Evolutionary conservation across 2,888 invertebrate genomes (phyloP).

Genomic region (Gari tellinella): DNA sequence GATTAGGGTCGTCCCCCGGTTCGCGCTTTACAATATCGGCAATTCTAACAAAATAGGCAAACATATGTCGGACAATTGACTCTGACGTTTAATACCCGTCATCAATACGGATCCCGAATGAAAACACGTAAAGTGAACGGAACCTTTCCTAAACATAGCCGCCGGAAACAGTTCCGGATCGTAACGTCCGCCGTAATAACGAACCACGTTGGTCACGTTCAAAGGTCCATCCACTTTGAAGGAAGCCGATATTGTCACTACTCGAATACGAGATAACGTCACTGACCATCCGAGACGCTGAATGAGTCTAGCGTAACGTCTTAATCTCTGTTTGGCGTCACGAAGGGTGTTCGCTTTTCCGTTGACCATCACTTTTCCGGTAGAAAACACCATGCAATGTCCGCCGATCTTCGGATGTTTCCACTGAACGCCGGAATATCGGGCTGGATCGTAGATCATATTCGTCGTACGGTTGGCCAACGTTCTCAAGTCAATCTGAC

Average conservation of each 20-base stretch:
- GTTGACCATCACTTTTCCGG: conserved; percentile 10
- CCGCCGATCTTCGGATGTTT: conserved; percentile 13
- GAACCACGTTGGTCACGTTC: background rate
- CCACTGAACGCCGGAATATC: conserved; percentile 15
- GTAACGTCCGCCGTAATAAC: background rate
- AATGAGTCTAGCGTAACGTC: conserved; percentile 12
- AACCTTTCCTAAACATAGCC: too few species aligned
- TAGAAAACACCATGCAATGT: background rate
- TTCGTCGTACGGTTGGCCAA: conserved; percentile 3
- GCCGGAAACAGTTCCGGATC: too few species aligned
- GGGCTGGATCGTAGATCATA: conserved; percentile 2
- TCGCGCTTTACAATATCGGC: too few species aligned
- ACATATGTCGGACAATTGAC: too few species aligned
- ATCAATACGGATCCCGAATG: too few species aligned
- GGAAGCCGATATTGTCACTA: conserved; percentile 3
- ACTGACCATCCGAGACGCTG: conserved; percentile 9
- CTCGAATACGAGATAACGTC: background rate
- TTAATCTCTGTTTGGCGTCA: background rate
- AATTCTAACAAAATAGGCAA: too few species aligned
- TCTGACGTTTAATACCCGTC: too few species aligned
- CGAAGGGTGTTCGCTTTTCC: background rate
- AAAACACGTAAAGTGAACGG: too few species aligned
- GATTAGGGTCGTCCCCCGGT: too few species aligned
- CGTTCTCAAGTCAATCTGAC: background rate
- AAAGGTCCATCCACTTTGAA: conserved; percentile 1